A percentile compares a stretch with the other conserved stretches of the same genome.
Conservation (phyloP, 2,113 vertebrate species). For the Accipiter virgatus region DNA sequence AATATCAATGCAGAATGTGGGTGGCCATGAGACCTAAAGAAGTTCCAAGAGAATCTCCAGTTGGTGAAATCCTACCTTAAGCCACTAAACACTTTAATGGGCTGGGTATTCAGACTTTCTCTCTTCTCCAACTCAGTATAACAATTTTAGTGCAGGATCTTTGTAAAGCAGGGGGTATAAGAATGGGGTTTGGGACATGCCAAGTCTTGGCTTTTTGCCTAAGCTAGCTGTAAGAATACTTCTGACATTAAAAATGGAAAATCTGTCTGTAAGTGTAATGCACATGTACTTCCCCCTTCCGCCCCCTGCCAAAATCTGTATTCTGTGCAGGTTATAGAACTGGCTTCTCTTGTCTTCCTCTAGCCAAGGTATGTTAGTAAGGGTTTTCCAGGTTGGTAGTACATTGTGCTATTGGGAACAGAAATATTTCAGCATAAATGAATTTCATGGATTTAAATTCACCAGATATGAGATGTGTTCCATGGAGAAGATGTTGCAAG, state of each 20-base stretch:
- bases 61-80: background rate
- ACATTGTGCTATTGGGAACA: background rate
- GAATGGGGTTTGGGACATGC: rapidly evolving
- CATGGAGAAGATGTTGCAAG: background rate
- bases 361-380: background rate
- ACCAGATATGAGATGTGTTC: rapidly evolving
- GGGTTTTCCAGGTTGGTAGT: background rate
- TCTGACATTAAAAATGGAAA: background rate
- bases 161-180: background rate
- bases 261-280: background rate
- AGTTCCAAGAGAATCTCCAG: background rate
- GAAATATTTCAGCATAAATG: background rate
- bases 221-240: background rate
- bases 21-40: background rate
- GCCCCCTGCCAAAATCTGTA: background rate
- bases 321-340: background rate
- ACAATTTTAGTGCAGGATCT: background rate
- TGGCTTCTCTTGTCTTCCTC: background rate
- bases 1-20: background rate
- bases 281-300: background rate
- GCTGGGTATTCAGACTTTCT: background rate
- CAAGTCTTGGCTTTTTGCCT: background rate
- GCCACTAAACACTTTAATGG: background rate
- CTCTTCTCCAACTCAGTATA: background rate
- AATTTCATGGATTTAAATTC: background rate